A percentile compares a stretch with the other conserved stretches of the same genome.
These are phyloP conservation scores for Semotilus atromaculatus DNA, from an alignment of 2,797 vertebrate species.

Conservation along the genomic window DNA sequence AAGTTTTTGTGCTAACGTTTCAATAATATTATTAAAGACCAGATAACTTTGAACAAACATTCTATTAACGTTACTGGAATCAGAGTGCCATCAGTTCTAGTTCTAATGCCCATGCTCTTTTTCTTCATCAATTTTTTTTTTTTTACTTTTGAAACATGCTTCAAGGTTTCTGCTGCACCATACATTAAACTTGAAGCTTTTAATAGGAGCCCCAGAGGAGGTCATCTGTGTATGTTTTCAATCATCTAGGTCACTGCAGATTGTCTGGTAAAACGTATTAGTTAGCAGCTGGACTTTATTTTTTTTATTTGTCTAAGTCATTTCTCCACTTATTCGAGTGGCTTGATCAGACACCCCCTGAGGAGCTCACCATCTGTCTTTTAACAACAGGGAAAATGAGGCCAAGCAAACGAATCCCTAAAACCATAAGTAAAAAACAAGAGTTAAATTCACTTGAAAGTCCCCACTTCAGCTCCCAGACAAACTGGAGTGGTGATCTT, in stretches of 20 bases:
- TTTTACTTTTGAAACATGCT: conserved; percentile 14
- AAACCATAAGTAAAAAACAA: conserved; percentile 20
- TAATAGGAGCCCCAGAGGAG: neutral
- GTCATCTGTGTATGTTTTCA: neutral
- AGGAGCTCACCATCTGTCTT: conserved; percentile 33
- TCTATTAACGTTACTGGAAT: neutral
- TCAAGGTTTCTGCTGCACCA: neutral
- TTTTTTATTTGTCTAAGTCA: neutral
- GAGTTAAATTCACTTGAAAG: conserved; percentile 38
- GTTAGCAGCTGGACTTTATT: conserved; percentile 24
- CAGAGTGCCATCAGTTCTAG: neutral
- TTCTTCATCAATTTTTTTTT: too few relatives aligned
- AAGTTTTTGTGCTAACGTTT: too few relatives aligned
- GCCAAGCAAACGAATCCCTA: neutral
- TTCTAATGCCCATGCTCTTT: neutral
- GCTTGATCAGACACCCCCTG: neutral
- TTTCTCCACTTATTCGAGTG: conserved; percentile 4
- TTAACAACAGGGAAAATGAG: conserved; percentile 19
- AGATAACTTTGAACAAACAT: too few relatives aligned
- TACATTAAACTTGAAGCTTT: neutral
- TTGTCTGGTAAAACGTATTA: neutral
- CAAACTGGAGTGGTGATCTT: conserved; percentile 16
- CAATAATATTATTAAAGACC: too few relatives aligned
- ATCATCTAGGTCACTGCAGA: conserved; percentile 1
- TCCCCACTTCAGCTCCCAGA: neutral